These are phyloP conservation scores for Caenorhabditis macrosperma DNA, from an alignment of 2,888 invertebrate species.

Conservation along the genomic window DNA sequence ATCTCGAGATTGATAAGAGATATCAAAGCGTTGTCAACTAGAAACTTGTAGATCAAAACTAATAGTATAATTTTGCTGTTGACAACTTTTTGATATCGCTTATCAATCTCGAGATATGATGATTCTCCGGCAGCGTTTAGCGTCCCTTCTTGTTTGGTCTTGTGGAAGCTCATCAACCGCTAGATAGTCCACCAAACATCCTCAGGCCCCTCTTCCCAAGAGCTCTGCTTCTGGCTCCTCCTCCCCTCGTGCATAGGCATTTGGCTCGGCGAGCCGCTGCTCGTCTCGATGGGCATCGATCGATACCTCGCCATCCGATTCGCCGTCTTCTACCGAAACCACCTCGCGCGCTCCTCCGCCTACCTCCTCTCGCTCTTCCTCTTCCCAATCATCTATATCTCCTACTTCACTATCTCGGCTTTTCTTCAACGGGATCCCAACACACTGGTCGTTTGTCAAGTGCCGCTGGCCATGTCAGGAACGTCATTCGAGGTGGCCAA, in stretches of 20 bases:
- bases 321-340: constrained; percentile 17
- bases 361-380: constrained; percentile 12
- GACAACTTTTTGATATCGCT: no score
- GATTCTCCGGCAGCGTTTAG: no score
- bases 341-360: not conserved
- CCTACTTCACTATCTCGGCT: constrained; percentile 14
- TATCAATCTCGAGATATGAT: no score
- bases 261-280: constrained; percentile 19
- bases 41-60: no score
- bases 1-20: no score
- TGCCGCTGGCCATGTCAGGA: constrained; percentile 34
- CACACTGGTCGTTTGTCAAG: constrained; percentile 19
- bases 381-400: constrained; percentile 20
- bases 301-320: constrained; percentile 24
- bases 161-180: no score
- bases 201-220: constrained; percentile 25
- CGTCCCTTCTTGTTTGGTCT: no score
- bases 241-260: constrained; percentile 39
- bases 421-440: constrained; percentile 33
- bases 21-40: no score
- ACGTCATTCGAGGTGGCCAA: constrained; percentile 34
- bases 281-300: constrained; percentile 38
- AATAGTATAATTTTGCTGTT: no score
- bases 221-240: constrained; percentile 37
- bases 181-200: no score